A percentile compares a stretch with the other conserved stretches of the same genome.
These are phyloP conservation scores for Epistrophe grossulariae DNA, from an alignment of 2,888 invertebrate genomes.

Conservation along the genomic window DNA sequence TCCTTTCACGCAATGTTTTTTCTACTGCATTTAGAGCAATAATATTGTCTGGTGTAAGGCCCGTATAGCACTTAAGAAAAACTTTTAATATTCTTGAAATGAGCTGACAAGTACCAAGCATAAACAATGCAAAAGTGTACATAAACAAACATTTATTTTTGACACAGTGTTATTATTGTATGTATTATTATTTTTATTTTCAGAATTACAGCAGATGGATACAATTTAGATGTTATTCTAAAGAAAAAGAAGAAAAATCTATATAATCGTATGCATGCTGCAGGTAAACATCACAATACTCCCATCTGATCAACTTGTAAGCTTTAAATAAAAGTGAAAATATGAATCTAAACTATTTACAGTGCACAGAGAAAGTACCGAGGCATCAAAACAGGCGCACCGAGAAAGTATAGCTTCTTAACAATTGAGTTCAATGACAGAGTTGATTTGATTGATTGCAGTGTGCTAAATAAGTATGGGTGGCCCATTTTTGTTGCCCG, in stretches of 20 bases:
- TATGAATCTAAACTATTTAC: constrained; percentile 72
- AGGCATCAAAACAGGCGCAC: constrained; percentile 74
- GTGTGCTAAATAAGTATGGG: constrained; percentile 81
- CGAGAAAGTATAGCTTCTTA: constrained; percentile 77
- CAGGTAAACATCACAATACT: constrained; percentile 78
- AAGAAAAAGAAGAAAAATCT: constrained; percentile 83
- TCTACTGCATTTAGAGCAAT: too few species aligned
- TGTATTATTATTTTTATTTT: constrained; percentile 41
- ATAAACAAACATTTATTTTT: too few species aligned
- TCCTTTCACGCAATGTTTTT: too few species aligned
- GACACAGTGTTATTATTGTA: background rate
- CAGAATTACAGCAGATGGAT: constrained; percentile 81
- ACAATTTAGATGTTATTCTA: constrained; percentile 81
- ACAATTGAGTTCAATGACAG: constrained; percentile 69
- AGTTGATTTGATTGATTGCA: constrained; percentile 78
- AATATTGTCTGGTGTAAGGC: too few species aligned
- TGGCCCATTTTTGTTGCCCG: constrained; percentile 72
- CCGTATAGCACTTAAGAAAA: too few species aligned
- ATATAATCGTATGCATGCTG: constrained; percentile 82
- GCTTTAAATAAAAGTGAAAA: constrained; percentile 76
- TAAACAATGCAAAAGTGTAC: too few species aligned
- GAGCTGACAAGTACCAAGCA: too few species aligned
- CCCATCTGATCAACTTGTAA: constrained; percentile 67
- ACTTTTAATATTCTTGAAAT: too few species aligned
- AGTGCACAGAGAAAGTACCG: constrained; percentile 79